Base-by-base conservation (phyloP, 2,888 invertebrate genomes). In the Agrochola circellaris region DNA sequence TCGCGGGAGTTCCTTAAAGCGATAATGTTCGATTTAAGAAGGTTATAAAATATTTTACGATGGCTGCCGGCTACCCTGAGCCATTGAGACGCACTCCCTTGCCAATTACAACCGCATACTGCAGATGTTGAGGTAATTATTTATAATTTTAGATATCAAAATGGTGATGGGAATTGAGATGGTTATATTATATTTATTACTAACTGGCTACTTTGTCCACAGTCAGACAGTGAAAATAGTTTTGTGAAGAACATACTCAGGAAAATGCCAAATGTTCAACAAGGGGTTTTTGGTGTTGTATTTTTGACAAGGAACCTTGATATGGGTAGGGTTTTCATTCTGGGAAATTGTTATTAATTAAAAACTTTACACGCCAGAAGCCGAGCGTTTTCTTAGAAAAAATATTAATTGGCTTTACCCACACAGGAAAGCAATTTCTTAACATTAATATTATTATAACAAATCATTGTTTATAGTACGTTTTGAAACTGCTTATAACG, bases 11-110 rank as follows among this genome's bases (percentile, higher is more conserved):
- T 89, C 77, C 80, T 83, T 88, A 85, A 80, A 77, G 81, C 82
- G 92, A 93, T 92, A 93, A 93, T 93, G 90, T 91, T 91, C 91
- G 90, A 92, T 93, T 93, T 92, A 91, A 87, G 89, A 76, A 81
- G 85, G 87, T 79, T 92, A 90, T 94, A 93, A 92, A 92, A 91
- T 90, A 91, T 92, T 92, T 92, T 92, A 93, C 88, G 91, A 90
- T 82, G 80, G 73, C 80, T 85, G 81, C 84, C 82, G 84, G 82
- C 83, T 85, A 86, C 75, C 75, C 74, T 78, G 83, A 81, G 83
- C 84, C 83, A 77, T 75, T 81, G 82, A 85, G 87, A 84, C 85
- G 83, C 84, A 82, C 81, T 90, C 89, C 88, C 88, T 84, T 84
- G 87, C 81, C 90, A 89, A 90, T 91, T 90, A 90, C 83, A 88